Conservation (phyloP, 2,888 invertebrate species). For the Netelia virgata region DNA sequence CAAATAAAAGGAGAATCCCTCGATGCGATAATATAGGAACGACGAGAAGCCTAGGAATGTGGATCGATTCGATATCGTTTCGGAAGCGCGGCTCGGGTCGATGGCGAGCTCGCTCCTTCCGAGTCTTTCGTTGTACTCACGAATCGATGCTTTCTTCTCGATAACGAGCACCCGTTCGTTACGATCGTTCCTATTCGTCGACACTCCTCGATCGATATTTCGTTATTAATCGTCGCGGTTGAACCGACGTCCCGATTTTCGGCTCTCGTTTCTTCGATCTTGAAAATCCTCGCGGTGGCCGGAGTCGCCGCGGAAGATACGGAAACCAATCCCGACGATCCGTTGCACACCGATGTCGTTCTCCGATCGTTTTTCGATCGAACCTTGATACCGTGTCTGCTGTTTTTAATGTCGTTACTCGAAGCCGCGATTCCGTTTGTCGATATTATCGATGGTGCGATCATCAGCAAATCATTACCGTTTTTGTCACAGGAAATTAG, state of each 20-base stretch:
- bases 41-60: neutral
- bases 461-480: constrained; percentile 89
- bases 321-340: no score
- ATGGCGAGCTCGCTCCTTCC: no score
- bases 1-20: neutral
- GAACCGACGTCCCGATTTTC: constrained; percentile 23
- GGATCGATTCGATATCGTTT: constrained; percentile 56
- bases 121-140: constrained; percentile 31
- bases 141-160: constrained; percentile 51
- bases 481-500: constrained; percentile 87
- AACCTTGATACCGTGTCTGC: neutral
- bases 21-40: neutral
- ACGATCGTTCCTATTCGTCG: constrained; percentile 23
- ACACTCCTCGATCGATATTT: constrained; percentile 40
- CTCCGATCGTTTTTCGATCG: constrained; percentile 30
- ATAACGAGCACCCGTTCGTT: neutral
- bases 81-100: neutral
- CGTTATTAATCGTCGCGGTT: neutral
- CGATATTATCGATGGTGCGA: constrained; percentile 85
- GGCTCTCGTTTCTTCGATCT: constrained; percentile 55
- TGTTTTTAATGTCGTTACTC: constrained; percentile 18
- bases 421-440: constrained; percentile 32
- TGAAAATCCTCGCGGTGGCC: constrained; percentile 35
- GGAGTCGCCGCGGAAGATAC: neutral
- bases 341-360: constrained; percentile 3